phyloP scores from a whole-genome alignment of 2,797 vertebrate species.

The Tolypeutes matacus region DNA sequence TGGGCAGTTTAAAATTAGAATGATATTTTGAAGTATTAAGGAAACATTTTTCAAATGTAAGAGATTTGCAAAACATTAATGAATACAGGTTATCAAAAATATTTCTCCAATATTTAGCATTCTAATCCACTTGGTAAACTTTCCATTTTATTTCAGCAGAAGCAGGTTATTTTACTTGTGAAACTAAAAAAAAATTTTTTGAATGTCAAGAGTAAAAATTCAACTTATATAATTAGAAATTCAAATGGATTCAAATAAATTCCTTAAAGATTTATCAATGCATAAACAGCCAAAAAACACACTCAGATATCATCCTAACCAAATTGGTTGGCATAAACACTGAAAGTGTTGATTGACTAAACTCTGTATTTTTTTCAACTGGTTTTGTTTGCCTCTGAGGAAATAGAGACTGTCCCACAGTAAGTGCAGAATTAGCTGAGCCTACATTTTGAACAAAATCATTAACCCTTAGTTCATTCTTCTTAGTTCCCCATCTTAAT shows the following conservation, averaged over 20 bases:
- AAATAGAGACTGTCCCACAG: neutral
- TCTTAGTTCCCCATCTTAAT: slow-evolving; percentile 55
- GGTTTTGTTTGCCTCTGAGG: neutral
- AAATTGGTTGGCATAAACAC: neutral
- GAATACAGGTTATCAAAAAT: neutral
- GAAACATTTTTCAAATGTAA: slow-evolving; percentile 35
- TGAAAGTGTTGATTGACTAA: neutral
- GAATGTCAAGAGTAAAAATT: slow-evolving; percentile 37
- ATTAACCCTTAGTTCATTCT: slow-evolving; percentile 53
- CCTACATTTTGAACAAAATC: slow-evolving; percentile 46
- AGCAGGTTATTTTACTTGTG: neutral
- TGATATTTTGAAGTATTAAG: neutral
- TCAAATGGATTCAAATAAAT: neutral
- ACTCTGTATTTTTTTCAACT: slow-evolving; percentile 9
- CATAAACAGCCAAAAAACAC: neutral
- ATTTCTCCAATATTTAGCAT: neutral
- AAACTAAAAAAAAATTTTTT: neutral
- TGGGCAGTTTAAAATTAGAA: neutral
- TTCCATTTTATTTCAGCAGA: slow-evolving; percentile 4
- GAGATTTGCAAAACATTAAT: neutral
- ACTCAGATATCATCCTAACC: neutral
- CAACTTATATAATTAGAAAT: slow-evolving; percentile 21
- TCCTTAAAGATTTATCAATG: slow-evolving; percentile 29
- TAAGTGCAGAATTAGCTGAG: slow-evolving; percentile 40
- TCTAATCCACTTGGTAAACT: neutral